Conservation (phyloP, 2,888 invertebrate species). For the Crossocerus cetratus region DNA sequence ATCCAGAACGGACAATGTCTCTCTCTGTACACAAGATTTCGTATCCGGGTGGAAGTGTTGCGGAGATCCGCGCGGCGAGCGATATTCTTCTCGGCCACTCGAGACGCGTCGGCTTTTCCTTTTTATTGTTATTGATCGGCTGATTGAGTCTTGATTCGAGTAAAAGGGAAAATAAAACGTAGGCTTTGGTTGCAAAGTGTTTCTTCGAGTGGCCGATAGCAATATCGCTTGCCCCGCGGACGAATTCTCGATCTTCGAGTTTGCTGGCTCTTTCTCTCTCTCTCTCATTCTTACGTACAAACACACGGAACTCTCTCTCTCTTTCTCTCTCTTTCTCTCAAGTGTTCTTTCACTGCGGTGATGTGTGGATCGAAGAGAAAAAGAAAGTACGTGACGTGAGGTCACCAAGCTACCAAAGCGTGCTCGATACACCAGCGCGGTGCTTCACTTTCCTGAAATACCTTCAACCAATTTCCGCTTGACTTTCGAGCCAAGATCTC, state of each 20-base stretch:
- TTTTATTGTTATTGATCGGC: no score
- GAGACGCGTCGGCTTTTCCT: no score
- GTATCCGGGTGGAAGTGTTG: slow-evolving; percentile 37
- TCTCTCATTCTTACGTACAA: slow-evolving; percentile 55
- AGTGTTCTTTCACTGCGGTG: slow-evolving; percentile 24
- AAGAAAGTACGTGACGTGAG: slow-evolving; percentile 64
- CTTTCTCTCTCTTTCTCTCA: slow-evolving; percentile 19
- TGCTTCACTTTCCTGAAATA: slow-evolving; percentile 28
- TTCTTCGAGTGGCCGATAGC: slow-evolving; percentile 18
- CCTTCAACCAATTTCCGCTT: slow-evolving; percentile 10
- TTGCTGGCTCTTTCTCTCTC: slow-evolving; percentile 56
- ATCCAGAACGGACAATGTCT: slow-evolving; percentile 72
- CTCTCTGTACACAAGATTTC: slow-evolving; percentile 71
- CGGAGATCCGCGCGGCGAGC: slow-evolving; percentile 25
- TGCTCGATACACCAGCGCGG: slow-evolving; percentile 53
- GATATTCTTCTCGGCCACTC: slow-evolving; percentile 24
- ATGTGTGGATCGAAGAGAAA: slow-evolving; percentile 31
- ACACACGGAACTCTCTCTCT: slow-evolving; percentile 21
- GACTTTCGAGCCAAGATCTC: not conserved
- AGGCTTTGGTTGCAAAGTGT: not conserved
- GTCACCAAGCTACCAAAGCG: slow-evolving; percentile 67
- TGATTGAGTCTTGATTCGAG: no score
- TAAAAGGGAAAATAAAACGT: no score
- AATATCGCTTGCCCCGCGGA: slow-evolving; percentile 42
- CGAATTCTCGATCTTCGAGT: slow-evolving; percentile 37